Evolutionary conservation across 2,888 invertebrate genomes (phyloP).

Genomic region (Chymomyza caudatula): DNA sequence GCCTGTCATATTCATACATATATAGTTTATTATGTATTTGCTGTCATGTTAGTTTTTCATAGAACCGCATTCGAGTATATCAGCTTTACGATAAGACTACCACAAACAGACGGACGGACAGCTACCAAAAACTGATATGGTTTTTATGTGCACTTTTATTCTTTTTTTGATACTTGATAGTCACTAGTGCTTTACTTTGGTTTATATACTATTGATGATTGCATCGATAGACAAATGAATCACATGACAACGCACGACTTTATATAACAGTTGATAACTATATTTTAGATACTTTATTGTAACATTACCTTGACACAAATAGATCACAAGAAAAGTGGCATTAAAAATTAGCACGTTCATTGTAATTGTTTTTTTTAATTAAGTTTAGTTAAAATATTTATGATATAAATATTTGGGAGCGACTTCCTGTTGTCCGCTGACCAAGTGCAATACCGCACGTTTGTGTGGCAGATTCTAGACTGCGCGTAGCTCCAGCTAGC

Average conservation of each 20-base stretch:
- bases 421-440: not conserved
- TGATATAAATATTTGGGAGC: not conserved
- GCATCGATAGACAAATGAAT: constrained; percentile 27
- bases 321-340: constrained; percentile 43
- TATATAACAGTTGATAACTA: not conserved
- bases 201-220: not conserved
- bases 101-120: not conserved
- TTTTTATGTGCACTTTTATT: constrained; percentile 14
- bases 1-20: not conserved
- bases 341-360: constrained; percentile 34
- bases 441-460: constrained; percentile 49
- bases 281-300: not conserved
- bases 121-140: not conserved
- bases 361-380: constrained; percentile 19
- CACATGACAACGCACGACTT: constrained; percentile 38
- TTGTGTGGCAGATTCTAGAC: constrained; percentile 56
- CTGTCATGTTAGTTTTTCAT: too few relatives aligned
- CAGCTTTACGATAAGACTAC: not conserved
- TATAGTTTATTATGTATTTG: too few relatives aligned
- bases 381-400: not conserved
- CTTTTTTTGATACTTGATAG: constrained; percentile 29
- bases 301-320: constrained; percentile 53
- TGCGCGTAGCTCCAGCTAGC: constrained; percentile 51
- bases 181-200: constrained; percentile 24
- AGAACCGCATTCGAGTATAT: not conserved